These are phyloP conservation scores for Drosophila orena DNA, from an alignment of 1,140 invertebrate species.

Conservation along the genomic window DNA sequence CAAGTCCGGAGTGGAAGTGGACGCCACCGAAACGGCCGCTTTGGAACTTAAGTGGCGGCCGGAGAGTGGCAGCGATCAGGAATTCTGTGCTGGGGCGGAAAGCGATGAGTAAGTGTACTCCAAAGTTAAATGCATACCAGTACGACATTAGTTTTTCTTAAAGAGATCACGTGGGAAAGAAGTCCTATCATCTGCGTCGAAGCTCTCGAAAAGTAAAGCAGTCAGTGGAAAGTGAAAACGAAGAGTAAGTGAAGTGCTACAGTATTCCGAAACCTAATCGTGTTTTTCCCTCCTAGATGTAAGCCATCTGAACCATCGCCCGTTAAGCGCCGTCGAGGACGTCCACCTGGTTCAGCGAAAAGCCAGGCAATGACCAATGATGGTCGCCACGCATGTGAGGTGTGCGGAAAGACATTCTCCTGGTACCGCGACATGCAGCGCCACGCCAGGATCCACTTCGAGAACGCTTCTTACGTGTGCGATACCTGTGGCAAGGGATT, in stretches of 20 bases:
- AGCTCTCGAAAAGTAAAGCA: conserved; percentile 46
- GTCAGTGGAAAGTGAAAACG: conserved; percentile 41
- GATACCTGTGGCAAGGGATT: conserved; percentile 63
- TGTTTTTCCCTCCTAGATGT: background rate
- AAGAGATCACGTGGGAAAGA: conserved; percentile 8
- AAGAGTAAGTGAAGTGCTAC: conserved; percentile 1
- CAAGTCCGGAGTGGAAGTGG: conserved; percentile 6
- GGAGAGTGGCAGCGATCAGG: conserved; percentile 34
- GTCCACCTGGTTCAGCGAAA: conserved; percentile 45
- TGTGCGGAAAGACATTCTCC: conserved; percentile 68
- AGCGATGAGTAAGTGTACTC: conserved; percentile 28
- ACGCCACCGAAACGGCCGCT: background rate
- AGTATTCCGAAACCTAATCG: background rate
- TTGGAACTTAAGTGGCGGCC: conserved; percentile 35
- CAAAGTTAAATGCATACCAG: background rate
- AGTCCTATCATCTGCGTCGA: conserved; percentile 34
- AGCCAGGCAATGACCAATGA: conserved; percentile 17
- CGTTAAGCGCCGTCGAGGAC: conserved; percentile 56
- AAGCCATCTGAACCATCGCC: background rate
- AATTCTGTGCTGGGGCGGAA: background rate
- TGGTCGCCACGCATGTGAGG: conserved; percentile 52
- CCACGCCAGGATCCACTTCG: conserved; percentile 59
- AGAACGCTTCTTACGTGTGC: conserved; percentile 47
- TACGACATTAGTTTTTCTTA: background rate
- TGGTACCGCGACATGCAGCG: conserved; percentile 74